Evolutionary conservation across 1,140 invertebrate species (phyloP), one percentile per base, ranked within the genome.

Genomic region (Scaptomyza graminum): DNA sequence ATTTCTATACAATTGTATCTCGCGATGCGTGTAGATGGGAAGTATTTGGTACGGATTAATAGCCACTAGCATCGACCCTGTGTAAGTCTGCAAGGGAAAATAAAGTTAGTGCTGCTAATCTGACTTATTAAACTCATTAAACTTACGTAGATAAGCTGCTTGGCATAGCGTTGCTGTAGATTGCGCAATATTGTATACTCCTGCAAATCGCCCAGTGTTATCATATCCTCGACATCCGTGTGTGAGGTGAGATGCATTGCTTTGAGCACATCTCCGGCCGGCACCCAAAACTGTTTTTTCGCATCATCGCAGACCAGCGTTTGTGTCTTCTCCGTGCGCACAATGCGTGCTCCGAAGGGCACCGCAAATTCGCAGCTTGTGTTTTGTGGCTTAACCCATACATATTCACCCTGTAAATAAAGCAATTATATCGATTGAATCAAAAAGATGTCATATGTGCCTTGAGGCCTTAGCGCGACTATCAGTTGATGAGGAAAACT

Each of bases 11-110:
- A 95, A 92, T 76, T 95, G 94, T 50, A 98, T 97, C 91, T 98
- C 95, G 57, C 97, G 95, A 73, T 95, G 95, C 18, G 96, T 97
- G 90, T 99, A 99, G 90, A 99, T 98, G 5, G 96, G 96, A 47
- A 99, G 92, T 73, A 97, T 95, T 93, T 98, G 96, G 91, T 98
- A 99, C 0, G 97, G 97, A 92, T 99, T 98, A 6, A 98, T 96
- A 47, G 97, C 97, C 64, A 98, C 96, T 78, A 98, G 93, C 94
- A 98, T 98, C 5, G 96, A 95, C 5, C 97, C 97, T 7, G 97
- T 98, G 91, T 98, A 98, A 1, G 97, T 98, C 97, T 98, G 91
- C 52, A 93, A 93, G 61, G 11, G 12, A n/a, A 5, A 11, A 4
- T 28, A 1, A 18, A 16, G 41, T 1, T 13, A 9, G 0, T 34